These are phyloP conservation scores for Strix aluco DNA, from an alignment of 2,113 vertebrate species.

Conservation along the genomic window DNA sequence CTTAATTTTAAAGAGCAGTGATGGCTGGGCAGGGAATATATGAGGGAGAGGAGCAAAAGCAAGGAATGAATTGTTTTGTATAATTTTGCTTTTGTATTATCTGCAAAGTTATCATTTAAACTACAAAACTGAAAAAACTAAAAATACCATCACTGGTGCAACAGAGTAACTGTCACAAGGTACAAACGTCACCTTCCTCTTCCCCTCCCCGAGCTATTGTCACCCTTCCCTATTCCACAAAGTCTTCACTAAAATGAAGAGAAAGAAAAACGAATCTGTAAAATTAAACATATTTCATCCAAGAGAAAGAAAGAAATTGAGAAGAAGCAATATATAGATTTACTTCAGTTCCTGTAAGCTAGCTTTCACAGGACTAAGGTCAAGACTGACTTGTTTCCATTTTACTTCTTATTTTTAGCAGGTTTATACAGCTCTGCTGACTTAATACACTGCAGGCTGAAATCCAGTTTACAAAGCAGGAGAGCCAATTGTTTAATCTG, in stretches of 20 bases:
- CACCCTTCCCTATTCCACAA: neutral
- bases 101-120: neutral
- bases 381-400: constrained; percentile 3
- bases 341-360: neutral
- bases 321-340: neutral
- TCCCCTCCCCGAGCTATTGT: rapidly evolving
- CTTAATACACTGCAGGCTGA: constrained; percentile 1
- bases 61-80: neutral
- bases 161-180: neutral
- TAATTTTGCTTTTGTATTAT: neutral
- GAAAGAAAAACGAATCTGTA: neutral
- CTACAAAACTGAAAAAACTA: neutral
- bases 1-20: constrained; percentile 35
- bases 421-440: constrained; percentile 11
- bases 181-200: neutral
- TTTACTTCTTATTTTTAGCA: neutral
- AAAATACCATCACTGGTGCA: neutral
- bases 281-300: neutral
- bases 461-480: constrained; percentile 24
- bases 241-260: neutral
- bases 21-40: neutral
- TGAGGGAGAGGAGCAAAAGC: neutral
- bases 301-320: neutral
- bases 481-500: neutral
- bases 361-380: neutral